Evolutionary conservation across 2,113 vertebrate species (phyloP).

Genomic region (Chroicocephalus ridibundus): DNA sequence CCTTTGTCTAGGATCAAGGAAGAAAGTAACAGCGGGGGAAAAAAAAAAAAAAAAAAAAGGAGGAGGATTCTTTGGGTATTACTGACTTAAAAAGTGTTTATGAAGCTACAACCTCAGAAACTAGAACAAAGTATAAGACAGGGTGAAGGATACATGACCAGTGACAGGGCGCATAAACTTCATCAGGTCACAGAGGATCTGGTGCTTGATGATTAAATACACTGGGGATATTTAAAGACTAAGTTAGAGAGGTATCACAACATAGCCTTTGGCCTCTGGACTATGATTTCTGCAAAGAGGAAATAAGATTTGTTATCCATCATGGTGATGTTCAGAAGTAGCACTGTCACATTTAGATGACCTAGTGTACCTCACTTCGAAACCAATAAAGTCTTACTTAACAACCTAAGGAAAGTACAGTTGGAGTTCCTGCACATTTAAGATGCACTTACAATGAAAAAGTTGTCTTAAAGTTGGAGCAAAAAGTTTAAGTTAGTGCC

Average conservation of each 20-base stretch:
- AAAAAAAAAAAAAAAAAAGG: background rate
- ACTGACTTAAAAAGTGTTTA: background rate
- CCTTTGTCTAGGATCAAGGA: background rate
- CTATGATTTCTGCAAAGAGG: background rate
- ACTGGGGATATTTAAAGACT: background rate
- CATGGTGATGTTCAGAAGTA: background rate
- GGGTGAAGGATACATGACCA: background rate
- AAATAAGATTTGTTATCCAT: background rate
- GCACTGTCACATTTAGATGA: background rate
- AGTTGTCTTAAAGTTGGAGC: background rate
- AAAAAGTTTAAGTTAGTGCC: background rate
- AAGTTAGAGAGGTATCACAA: background rate
- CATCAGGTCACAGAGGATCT: background rate
- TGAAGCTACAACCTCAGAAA: background rate
- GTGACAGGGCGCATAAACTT: background rate
- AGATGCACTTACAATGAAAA: background rate
- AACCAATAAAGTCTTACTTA: background rate
- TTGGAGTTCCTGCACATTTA: background rate
- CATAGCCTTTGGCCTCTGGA: background rate
- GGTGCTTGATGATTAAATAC: background rate
- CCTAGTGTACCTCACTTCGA: background rate
- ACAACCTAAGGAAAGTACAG: background rate
- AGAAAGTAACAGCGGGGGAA: background rate
- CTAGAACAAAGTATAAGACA: background rate
- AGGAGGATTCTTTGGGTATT: background rate